Conservation (phyloP, 2,888 invertebrate species). For the Buathra laborator region DNA sequence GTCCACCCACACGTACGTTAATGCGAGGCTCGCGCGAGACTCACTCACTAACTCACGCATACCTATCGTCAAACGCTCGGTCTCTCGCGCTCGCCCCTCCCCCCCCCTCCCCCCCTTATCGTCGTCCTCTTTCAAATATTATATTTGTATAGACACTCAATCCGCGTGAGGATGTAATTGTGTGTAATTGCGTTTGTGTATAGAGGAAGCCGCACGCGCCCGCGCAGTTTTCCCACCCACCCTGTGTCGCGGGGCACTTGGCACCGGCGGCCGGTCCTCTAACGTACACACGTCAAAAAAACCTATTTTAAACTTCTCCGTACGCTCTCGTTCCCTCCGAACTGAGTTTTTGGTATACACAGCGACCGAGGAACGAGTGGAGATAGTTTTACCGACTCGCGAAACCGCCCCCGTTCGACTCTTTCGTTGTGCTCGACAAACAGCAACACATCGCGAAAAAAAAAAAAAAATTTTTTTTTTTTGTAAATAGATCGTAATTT, state of each 20-base stretch:
- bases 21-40: conserved; percentile 69
- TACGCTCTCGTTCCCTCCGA: conserved; percentile 9
- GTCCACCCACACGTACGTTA: conserved; percentile 71
- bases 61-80: conserved; percentile 14
- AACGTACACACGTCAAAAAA: conserved; percentile 71
- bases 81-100: not conserved
- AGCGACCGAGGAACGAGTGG: not conserved
- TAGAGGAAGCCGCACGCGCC: conserved; percentile 46
- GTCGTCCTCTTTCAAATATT: no score
- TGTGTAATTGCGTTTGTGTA: no score
- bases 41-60: conserved; percentile 30
- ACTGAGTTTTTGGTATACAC: conserved; percentile 14
- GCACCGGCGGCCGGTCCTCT: conserved; percentile 41
- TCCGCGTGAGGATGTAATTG: no score
- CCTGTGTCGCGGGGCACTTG: conserved; percentile 37
- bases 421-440: no score
- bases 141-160: not conserved
- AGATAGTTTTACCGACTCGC: not conserved
- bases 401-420: not conserved
- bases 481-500: no score
- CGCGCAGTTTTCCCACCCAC: conserved; percentile 45
- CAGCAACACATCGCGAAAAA: no score
- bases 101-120: no score
- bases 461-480: no score
- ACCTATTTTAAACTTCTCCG: conserved; percentile 72